phyloP scores from a whole-genome alignment of 2,797 vertebrate genomes.

The Oreonectes daqikongensis region DNA sequence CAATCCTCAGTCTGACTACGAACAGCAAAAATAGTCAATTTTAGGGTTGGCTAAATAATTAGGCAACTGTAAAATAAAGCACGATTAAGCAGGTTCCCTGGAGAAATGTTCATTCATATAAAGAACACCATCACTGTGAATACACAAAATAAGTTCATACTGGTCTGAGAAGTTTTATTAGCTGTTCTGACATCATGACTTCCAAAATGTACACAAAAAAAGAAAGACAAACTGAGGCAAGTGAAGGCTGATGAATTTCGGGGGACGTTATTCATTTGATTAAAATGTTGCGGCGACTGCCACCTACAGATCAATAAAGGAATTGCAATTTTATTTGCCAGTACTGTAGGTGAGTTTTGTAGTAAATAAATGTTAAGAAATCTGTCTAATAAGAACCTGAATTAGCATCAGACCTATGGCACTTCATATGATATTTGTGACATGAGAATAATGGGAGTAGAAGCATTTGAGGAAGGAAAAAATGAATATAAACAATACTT shows the following conservation, averaged over 20 bases:
- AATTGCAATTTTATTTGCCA: slow-evolving; percentile 51
- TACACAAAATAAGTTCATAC: background rate
- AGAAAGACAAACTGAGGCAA: slow-evolving; percentile 14
- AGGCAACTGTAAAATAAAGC: slow-evolving; percentile 45
- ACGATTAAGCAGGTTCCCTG: background rate
- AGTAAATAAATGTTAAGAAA: background rate
- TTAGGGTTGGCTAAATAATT: slow-evolving; percentile 44
- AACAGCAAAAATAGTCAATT: slow-evolving; percentile 18
- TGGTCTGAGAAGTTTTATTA: background rate
- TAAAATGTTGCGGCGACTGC: slow-evolving; percentile 85
- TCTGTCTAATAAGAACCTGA: background rate
- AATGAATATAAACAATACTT: background rate
- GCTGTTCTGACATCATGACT: background rate
- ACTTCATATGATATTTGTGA: background rate
- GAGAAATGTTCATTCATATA: background rate
- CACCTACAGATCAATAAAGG: slow-evolving; percentile 79
- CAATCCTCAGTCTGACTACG: background rate
- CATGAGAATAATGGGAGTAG: background rate
- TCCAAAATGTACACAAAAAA: background rate
- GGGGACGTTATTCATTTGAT: slow-evolving; percentile 23
- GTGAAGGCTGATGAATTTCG: slow-evolving; percentile 14
- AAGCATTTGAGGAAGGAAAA: background rate
- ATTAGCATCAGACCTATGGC: background rate
- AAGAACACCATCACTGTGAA: slow-evolving; percentile 1
- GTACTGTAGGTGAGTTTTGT: background rate